These are phyloP conservation scores for Nasonia giraulti DNA, from an alignment of 1,140 invertebrate species.

Conservation along the genomic window DNA sequence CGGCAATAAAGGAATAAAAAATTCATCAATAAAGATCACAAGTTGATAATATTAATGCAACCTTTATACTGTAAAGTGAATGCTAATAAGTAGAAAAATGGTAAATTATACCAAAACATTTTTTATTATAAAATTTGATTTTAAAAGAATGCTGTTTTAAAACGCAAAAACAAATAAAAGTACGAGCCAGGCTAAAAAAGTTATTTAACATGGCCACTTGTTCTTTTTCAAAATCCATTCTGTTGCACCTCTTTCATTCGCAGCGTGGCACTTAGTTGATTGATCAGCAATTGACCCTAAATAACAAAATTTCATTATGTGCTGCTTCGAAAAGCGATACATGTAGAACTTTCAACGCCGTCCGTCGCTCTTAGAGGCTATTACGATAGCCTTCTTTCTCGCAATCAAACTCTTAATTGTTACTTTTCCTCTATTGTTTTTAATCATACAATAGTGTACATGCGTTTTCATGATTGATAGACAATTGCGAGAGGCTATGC, in stretches of 20 bases:
- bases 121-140: neutral
- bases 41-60: neutral
- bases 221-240: constrained; percentile 12
- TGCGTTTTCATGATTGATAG: constrained; percentile 1
- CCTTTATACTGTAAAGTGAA: neutral
- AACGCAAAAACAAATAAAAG: neutral
- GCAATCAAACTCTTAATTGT: neutral
- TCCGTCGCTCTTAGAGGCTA: constrained; percentile 18
- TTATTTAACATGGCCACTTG: neutral
- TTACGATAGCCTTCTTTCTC: constrained; percentile 5
- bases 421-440: constrained; percentile 9
- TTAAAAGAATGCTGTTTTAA: neutral
- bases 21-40: neutral
- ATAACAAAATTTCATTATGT: constrained; percentile 33
- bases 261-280: constrained; percentile 45
- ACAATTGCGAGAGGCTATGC: neutral
- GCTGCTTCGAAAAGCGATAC: constrained; percentile 20
- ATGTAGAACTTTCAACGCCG: constrained; percentile 13
- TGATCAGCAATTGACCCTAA: constrained; percentile 9
- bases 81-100: neutral
- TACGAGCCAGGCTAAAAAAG: constrained; percentile 5
- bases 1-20: neutral
- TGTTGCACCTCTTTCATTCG: neutral
- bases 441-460: constrained; percentile 27
- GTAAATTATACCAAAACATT: neutral